phyloP scores from a whole-genome alignment of 2,888 invertebrate genomes.

The Erebia aethiops region DNA sequence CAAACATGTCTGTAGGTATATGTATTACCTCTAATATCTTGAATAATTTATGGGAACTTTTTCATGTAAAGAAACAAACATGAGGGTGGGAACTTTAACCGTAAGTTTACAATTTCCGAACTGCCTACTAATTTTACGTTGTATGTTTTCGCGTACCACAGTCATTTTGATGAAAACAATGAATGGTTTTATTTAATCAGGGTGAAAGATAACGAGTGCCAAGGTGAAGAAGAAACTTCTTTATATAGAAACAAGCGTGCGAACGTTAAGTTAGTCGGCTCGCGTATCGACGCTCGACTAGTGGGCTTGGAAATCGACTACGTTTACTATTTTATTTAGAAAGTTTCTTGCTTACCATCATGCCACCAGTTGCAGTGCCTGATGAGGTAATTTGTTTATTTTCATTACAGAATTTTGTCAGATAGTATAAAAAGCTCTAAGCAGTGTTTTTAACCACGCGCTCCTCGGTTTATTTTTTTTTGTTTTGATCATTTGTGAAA shows the following conservation, averaged over 20 bases:
- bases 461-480: not conserved
- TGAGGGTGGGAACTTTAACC: too few relatives aligned
- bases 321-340: slow-evolving; percentile 12
- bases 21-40: too few relatives aligned
- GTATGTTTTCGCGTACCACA: not conserved
- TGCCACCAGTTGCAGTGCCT: slow-evolving; percentile 77
- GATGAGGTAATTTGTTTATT: slow-evolving; percentile 58
- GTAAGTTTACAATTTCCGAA: not conserved
- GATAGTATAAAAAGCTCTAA: not conserved
- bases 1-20: too few relatives aligned
- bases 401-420: not conserved
- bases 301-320: slow-evolving; percentile 41
- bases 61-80: too few relatives aligned
- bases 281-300: slow-evolving; percentile 51
- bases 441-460: not conserved
- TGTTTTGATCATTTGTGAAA: not conserved
- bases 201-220: slow-evolving; percentile 62
- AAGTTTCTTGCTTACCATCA: slow-evolving; percentile 39
- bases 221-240: slow-evolving; percentile 48
- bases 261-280: slow-evolving; percentile 64
- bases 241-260: slow-evolving; percentile 61
- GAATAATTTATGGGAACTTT: too few relatives aligned
- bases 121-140: not conserved
- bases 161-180: not conserved
- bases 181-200: slow-evolving; percentile 21